These are phyloP conservation scores for Chanos chanos DNA, from an alignment of 2,797 vertebrate species.

Conservation along the genomic window DNA sequence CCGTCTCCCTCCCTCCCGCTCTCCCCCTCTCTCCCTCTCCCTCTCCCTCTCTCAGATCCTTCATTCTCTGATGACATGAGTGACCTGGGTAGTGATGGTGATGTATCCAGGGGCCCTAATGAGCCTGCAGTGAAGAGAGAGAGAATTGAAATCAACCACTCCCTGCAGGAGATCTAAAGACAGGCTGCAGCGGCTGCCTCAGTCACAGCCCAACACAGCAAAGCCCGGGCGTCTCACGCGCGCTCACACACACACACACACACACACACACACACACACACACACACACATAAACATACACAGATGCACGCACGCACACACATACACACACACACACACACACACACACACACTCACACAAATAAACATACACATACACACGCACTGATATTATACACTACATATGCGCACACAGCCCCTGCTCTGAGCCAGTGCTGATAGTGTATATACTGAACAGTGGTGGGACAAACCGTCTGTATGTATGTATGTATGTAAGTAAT, in stretches of 20 bases:
- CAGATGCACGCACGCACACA: no score
- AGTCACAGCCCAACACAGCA: no score
- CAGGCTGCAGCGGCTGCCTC: not conserved
- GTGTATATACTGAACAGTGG: no score
- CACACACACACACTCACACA: no score
- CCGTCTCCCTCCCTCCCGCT: no score
- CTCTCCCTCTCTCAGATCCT: constrained; percentile 60
- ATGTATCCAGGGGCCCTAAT: constrained; percentile 62
- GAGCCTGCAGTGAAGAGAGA: constrained; percentile 92
- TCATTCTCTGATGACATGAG: constrained; percentile 83
- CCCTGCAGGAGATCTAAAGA: constrained; percentile 86
- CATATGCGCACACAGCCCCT: no score
- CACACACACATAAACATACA: no score
- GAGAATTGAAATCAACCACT: constrained; percentile 81
- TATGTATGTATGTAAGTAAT: constrained; percentile 1
- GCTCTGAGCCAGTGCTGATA: no score
- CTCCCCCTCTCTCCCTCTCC: not conserved
- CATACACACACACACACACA: no score
- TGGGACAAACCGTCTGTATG: not conserved
- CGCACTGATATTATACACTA: no score
- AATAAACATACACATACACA: no score
- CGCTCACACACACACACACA: not conserved
- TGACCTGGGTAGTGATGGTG: constrained; percentile 73
- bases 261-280: not conserved
- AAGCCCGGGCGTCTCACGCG: no score